These are phyloP conservation scores for Nycticebus coucang DNA, from an alignment of 2,113 vertebrate species.

Conservation along the genomic window DNA sequence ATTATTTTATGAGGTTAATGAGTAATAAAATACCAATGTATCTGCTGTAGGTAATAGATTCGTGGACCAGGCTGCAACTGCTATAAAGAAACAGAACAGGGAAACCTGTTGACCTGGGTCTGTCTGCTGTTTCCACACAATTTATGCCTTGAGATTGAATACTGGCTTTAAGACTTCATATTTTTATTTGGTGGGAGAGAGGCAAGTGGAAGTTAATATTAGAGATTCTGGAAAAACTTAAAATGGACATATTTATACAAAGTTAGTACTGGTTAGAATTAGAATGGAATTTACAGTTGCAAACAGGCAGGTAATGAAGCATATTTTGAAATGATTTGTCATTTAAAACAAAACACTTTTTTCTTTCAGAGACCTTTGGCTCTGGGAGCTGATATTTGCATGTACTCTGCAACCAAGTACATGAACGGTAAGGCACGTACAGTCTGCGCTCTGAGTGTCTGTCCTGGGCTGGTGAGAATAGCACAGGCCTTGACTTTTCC, in stretches of 20 bases:
- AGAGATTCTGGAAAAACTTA: slow-evolving; percentile 1
- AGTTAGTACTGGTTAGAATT: neutral
- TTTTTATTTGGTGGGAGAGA: neutral
- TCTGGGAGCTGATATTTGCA: slow-evolving; percentile 95
- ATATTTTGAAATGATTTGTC: slow-evolving; percentile 23
- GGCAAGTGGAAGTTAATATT: neutral
- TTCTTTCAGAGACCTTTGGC: slow-evolving; percentile 92
- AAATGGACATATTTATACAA: neutral
- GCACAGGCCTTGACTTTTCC: neutral
- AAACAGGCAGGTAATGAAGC: neutral
- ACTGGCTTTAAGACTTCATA: neutral
- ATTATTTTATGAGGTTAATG: neutral
- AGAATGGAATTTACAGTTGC: neutral
- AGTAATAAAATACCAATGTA: neutral
- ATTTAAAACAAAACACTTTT: slow-evolving; percentile 16
- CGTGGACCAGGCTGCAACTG: neutral
- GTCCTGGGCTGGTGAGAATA: neutral
- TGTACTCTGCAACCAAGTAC: slow-evolving; percentile 97
- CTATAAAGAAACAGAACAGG: neutral
- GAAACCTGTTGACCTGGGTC: neutral
- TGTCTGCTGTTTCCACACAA: neutral
- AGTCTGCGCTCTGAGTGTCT: neutral
- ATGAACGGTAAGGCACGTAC: slow-evolving; percentile 92
- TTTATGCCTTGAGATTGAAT: neutral
- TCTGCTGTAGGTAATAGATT: neutral